A percentile compares a stretch with the other conserved stretches of the same genome.
These are phyloP conservation scores for Acanthurus leucopareius DNA, from an alignment of 2,797 vertebrate species.

Conservation along the genomic window DNA sequence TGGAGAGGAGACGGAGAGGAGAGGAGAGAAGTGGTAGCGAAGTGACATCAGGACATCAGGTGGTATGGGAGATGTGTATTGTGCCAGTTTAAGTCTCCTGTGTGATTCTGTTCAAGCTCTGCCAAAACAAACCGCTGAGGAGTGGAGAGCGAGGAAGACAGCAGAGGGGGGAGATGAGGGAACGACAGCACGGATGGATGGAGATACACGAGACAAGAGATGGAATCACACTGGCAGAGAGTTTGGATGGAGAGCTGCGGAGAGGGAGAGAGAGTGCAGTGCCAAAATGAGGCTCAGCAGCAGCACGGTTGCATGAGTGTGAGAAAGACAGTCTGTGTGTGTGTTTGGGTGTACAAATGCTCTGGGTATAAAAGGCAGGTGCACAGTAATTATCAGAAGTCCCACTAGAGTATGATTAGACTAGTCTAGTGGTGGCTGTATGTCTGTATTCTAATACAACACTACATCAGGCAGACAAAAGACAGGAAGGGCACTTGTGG, in stretches of 20 bases:
- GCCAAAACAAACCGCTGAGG: conserved; percentile 73
- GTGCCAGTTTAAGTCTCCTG: conserved; percentile 67
- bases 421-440: conserved; percentile 8
- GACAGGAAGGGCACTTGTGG: not conserved
- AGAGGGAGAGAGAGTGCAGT: conserved; percentile 53
- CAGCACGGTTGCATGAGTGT: conserved; percentile 28
- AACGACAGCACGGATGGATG: conserved; percentile 63
- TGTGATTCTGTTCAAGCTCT: conserved; percentile 58
- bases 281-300: conserved; percentile 51
- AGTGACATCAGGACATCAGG: conserved; percentile 57
- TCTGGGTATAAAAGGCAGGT: conserved; percentile 35
- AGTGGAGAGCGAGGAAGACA: conserved; percentile 37
- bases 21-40: conserved; percentile 27
- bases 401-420: conserved; percentile 24
- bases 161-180: conserved; percentile 16
- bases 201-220: conserved; percentile 69
- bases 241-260: conserved; percentile 55
- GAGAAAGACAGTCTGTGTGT: not conserved
- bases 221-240: conserved; percentile 65
- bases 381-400: conserved; percentile 41
- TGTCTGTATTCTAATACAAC: conserved; percentile 13
- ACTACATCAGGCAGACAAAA: not conserved
- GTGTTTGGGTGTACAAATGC: conserved; percentile 12
- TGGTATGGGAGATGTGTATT: conserved; percentile 53
- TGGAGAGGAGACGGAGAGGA: not conserved